Base-by-base conservation (phyloP, 2,888 invertebrate genomes). In the Xanthia icteritia region DNA sequence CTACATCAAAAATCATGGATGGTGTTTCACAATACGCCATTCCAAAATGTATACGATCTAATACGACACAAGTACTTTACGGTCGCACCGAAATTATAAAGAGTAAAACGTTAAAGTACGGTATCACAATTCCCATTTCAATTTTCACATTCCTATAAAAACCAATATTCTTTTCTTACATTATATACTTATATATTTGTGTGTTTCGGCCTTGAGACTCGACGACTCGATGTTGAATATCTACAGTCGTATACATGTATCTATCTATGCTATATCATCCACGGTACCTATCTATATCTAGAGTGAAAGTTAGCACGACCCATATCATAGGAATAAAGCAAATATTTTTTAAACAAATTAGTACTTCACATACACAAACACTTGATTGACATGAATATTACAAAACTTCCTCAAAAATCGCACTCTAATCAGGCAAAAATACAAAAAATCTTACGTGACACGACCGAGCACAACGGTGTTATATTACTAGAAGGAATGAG, bases 381-480 rank as follows among this genome's bases (percentile, higher is more conserved):
- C 91, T 87, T 91, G 88, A 89, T 87, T 86, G 85, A 92, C 83
- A 89, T 84, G 86, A 86, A 88, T 87, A 92, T 88, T 89, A 89
- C 86, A 92, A 93, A 93, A 91, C 88, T 91, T 91, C 89, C 89
- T 90, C 89, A 86, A 91, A 92, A 94, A 91, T 92, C 90, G 91
- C 92, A 91, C 90, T 92, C 86, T 93, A 91, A 91, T 89, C 91
- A 90, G 92, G 92, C 92, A 93, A 95, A 95, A 96, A 95, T 94
- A 96, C 93, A 95, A 95, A 96, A 95, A 95, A 93, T 94, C 96
- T 96, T 96, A 96, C 96, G 96, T 96, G 96, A 96, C 96, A 96
- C 96, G 96, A 96, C 95, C 96, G 95, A 96, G 96, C 96, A 94
- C 95, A 96, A 96, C 96, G 96, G 96, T 96, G 96, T 96, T 96